Conservation (phyloP, 2,888 invertebrate genomes). For the Troilus luridus region DNA sequence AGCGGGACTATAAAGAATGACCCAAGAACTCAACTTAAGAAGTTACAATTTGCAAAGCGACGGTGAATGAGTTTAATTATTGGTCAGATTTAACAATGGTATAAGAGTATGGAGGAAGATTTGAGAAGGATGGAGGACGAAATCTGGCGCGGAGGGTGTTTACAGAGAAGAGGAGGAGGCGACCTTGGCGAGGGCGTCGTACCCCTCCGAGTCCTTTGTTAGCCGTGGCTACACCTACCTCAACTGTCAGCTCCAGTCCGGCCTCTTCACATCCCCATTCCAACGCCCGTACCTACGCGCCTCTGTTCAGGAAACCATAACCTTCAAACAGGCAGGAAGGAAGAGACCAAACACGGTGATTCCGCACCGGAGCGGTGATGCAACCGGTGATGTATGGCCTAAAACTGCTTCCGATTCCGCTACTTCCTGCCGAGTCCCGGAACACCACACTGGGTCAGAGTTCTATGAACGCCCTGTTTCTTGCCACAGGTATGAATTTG, state of each 20-base stretch:
- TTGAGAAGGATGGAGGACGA: slow-evolving; percentile 51
- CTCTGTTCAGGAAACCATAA: neutral
- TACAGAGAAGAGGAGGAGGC: slow-evolving; percentile 61
- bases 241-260: neutral
- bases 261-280: neutral
- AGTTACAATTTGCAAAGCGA: neutral
- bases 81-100: neutral
- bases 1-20: too few species aligned
- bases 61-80: neutral
- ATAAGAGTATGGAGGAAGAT: neutral
- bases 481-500: neutral
- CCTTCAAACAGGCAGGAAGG: slow-evolving; percentile 22
- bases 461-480: neutral
- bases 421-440: slow-evolving; percentile 50
- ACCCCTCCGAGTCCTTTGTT: slow-evolving; percentile 60
- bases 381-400: slow-evolving; percentile 42
- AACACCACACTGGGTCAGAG: slow-evolving; percentile 54
- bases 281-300: neutral
- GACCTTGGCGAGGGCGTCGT: slow-evolving; percentile 65
- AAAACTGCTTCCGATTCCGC: slow-evolving; percentile 54
- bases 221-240: slow-evolving; percentile 8
- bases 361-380: neutral
- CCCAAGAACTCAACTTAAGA: neutral
- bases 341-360: neutral
- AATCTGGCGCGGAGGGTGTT: slow-evolving; percentile 57